These are phyloP conservation scores for Agrochola lychnidis DNA, from an alignment of 2,888 invertebrate genomes.

Conservation along the genomic window DNA sequence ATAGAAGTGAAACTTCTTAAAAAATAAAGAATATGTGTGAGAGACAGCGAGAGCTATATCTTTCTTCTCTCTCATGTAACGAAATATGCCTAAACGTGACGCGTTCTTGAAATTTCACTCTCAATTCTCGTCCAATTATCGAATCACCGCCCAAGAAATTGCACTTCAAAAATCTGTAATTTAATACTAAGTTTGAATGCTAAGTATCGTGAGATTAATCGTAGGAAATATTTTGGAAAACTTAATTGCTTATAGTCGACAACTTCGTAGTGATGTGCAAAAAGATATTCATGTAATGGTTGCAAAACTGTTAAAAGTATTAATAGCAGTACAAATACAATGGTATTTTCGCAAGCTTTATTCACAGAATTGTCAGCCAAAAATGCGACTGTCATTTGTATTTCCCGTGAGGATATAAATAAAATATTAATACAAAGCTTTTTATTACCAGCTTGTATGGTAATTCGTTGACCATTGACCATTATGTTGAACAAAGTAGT, in stretches of 20 bases:
- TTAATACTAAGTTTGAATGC: background rate
- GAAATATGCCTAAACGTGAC: background rate
- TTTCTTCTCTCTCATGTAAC: background rate
- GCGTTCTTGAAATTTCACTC: background rate
- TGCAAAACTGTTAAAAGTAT: constrained; percentile 8
- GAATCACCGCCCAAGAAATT: background rate
- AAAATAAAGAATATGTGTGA: background rate
- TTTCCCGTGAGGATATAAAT: constrained; percentile 44
- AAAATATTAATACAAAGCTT: constrained; percentile 41
- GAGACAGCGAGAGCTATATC: background rate
- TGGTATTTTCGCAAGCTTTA: constrained; percentile 3
- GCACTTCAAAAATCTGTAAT: background rate
- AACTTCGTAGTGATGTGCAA: background rate
- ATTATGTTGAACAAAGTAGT: constrained; percentile 38
- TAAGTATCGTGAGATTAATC: background rate
- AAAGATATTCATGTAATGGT: background rate
- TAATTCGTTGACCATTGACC: constrained; percentile 50
- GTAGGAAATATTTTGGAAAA: background rate
- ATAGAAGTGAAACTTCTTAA: no score
- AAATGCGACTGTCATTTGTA: constrained; percentile 37
- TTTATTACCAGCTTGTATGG: constrained; percentile 49
- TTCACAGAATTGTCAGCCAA: constrained; percentile 33
- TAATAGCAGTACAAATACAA: constrained; percentile 5
- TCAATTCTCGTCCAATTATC: background rate
- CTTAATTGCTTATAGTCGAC: background rate